Conservation (phyloP, 1,140 invertebrate species). For the Melanaphis sacchari region DNA sequence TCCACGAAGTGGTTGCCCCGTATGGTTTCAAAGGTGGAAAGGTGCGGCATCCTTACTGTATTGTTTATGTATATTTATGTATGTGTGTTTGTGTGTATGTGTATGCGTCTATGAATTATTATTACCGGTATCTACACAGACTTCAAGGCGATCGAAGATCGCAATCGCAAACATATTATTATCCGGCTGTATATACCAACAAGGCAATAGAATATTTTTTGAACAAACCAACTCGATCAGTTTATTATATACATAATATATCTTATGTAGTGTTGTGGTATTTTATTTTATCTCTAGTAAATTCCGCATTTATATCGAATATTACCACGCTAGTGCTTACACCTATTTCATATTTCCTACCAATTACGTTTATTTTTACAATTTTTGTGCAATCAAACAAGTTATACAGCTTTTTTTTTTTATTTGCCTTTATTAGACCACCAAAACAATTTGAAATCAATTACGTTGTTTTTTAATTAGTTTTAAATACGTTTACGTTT, state of each 20-base stretch:
- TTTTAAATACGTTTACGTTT: neutral
- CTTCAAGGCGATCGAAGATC: slow-evolving; percentile 52
- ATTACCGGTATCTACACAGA: slow-evolving; percentile 36
- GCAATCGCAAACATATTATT: slow-evolving; percentile 49
- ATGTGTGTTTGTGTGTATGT: neutral
- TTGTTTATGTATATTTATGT: neutral
- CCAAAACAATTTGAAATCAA: neutral
- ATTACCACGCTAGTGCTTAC: neutral
- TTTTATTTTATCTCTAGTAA: slow-evolving; percentile 18
- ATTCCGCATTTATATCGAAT: slow-evolving; percentile 27
- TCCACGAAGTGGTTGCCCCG: neutral
- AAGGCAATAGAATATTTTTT: slow-evolving; percentile 39
- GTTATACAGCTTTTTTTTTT: slow-evolving; percentile 40
- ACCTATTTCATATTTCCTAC: neutral
- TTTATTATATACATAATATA: slow-evolving; percentile 7
- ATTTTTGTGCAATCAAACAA: slow-evolving; percentile 38
- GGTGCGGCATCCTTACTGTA: slow-evolving; percentile 30
- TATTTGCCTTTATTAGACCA: neutral
- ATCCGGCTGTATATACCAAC: neutral
- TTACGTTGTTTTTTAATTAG: neutral
- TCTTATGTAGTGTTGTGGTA: neutral
- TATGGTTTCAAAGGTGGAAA: slow-evolving; percentile 16
- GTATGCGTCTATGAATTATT: slow-evolving; percentile 31
- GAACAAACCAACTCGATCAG: slow-evolving; percentile 2
- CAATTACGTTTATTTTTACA: neutral